Conservation (phyloP, 2,113 vertebrate genomes). For the Xiphophorus hellerii region DNA sequence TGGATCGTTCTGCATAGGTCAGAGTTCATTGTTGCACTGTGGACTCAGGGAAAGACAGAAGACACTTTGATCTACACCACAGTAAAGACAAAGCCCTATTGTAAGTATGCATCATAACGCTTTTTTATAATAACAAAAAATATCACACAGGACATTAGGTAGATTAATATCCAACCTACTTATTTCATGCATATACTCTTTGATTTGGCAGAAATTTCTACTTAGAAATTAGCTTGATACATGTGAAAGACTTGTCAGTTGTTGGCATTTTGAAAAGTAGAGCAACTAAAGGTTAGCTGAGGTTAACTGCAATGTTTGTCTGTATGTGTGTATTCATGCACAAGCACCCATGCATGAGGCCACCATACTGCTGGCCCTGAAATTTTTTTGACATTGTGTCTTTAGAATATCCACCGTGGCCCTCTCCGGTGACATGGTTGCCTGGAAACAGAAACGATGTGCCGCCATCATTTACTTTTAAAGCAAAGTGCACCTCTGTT, state of each 20-base stretch:
- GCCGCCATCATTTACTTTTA: slow-evolving; percentile 67
- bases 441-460: slow-evolving; percentile 67
- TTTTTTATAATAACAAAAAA: neutral
- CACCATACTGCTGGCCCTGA: slow-evolving; percentile 50
- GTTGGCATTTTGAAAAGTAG: neutral
- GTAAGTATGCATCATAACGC: slow-evolving; percentile 69
- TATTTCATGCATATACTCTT: neutral
- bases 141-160: neutral
- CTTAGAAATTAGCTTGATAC: neutral
- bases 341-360: slow-evolving; percentile 16
- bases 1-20: slow-evolving; percentile 65
- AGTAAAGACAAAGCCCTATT: slow-evolving; percentile 68
- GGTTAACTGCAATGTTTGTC: slow-evolving; percentile 4
- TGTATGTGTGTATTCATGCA: neutral
- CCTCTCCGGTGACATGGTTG: slow-evolving; percentile 69
- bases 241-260: slow-evolving; percentile 6
- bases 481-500: slow-evolving; percentile 53
- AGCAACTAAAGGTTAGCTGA: slow-evolving; percentile 13
- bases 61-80: slow-evolving; percentile 54
- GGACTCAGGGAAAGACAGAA: slow-evolving; percentile 69
- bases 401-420: slow-evolving; percentile 57
- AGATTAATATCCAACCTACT: neutral
- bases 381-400: slow-evolving; percentile 70
- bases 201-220: neutral
- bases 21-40: slow-evolving; percentile 59